Evolutionary conservation across 2,113 vertebrate species (phyloP).

Genomic region (Raja brachyura): DNA sequence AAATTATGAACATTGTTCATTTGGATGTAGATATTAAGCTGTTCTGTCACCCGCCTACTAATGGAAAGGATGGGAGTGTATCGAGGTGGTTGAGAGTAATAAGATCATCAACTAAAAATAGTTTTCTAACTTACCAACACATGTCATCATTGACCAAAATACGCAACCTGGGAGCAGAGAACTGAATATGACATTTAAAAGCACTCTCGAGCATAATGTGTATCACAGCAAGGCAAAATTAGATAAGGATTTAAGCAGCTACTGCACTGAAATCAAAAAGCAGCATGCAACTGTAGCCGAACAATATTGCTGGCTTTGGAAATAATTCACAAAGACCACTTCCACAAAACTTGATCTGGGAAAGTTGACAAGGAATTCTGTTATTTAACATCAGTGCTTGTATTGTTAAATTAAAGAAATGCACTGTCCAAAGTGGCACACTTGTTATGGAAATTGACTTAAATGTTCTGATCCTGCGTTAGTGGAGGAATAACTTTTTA

Average conservation of each 20-base stretch:
- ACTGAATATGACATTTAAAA: constrained; percentile 28
- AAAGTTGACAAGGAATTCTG: neutral
- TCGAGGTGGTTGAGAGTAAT: constrained; percentile 29
- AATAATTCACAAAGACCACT: neutral
- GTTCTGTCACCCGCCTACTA: constrained; percentile 1
- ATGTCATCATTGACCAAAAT: constrained; percentile 38
- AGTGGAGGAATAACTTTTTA: neutral
- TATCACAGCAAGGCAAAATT: constrained; percentile 2
- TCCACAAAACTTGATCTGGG: neutral
- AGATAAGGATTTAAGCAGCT: neutral
- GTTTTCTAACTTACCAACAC: constrained; percentile 26
- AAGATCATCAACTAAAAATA: constrained; percentile 36
- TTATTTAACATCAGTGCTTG: neutral
- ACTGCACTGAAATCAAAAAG: constrained; percentile 5
- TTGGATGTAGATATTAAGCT: neutral
- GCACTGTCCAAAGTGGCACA: neutral
- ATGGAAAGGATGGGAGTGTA: constrained; percentile 27
- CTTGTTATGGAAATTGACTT: neutral
- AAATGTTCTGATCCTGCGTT: neutral
- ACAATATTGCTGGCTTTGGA: neutral
- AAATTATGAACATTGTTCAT: neutral
- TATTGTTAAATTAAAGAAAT: neutral
- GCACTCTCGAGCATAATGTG: neutral
- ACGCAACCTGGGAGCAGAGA: constrained; percentile 22
- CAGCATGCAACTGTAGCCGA: neutral